Evolutionary conservation across 2,797 vertebrate genomes (phyloP).

Genomic region (Parauchenoglanis ngamensis): DNA sequence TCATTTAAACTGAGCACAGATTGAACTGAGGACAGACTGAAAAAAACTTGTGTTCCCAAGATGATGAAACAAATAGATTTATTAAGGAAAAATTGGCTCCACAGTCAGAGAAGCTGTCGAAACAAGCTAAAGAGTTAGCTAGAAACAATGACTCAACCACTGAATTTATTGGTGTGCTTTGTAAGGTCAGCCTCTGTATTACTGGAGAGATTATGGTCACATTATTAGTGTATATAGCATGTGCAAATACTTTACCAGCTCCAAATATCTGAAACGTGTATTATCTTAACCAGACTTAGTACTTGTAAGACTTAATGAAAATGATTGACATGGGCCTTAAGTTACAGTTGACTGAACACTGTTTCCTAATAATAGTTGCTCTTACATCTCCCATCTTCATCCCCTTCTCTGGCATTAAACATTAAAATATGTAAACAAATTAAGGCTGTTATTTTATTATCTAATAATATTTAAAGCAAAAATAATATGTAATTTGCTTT

Average conservation of each 20-base stretch:
- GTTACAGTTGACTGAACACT: slow-evolving; percentile 50
- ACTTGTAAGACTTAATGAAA: not conserved
- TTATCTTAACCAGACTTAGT: not conserved
- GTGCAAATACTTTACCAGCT: not conserved
- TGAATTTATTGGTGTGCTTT: not conserved
- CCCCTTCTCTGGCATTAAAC: not conserved
- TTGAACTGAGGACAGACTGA: not conserved
- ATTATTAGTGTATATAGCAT: not conserved
- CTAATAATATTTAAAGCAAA: not conserved
- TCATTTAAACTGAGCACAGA: slow-evolving; percentile 63
- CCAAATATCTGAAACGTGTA: not conserved
- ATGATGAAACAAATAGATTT: slow-evolving; percentile 28
- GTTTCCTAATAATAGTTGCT: slow-evolving; percentile 3
- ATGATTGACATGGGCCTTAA: not conserved
- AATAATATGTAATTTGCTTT: not conserved
- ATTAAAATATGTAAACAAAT: not conserved
- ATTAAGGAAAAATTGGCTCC: slow-evolving; percentile 10
- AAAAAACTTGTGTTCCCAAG: slow-evolving; percentile 6
- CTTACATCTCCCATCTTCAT: not conserved
- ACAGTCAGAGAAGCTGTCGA: slow-evolving; percentile 2
- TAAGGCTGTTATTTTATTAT: not conserved
- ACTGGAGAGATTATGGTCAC: not conserved
- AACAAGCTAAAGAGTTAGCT: not conserved
- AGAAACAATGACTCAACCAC: slow-evolving; percentile 3
- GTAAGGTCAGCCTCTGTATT: not conserved